These are phyloP conservation scores for Philypnodon macrostomus DNA, from an alignment of 2,797 vertebrate species.

Conservation along the genomic window DNA sequence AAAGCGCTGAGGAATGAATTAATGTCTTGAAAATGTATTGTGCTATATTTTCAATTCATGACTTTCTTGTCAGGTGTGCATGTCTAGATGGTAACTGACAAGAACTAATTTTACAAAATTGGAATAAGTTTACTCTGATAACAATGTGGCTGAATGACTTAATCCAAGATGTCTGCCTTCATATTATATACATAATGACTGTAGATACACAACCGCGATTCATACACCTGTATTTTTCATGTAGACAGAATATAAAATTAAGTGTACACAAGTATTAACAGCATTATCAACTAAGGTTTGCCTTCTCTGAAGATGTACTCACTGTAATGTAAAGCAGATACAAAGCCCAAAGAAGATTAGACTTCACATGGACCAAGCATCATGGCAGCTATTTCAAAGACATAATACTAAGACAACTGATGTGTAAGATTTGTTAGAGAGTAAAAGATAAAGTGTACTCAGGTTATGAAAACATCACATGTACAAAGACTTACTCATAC, in stretches of 20 bases:
- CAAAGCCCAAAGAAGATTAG: not conserved
- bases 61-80: slow-evolving; percentile 17
- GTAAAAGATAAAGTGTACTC: not conserved
- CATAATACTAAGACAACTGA: not conserved
- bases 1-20: slow-evolving; percentile 66
- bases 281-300: no score
- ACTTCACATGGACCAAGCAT: not conserved
- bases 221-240: no score
- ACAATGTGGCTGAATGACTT: no score
- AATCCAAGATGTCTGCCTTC: no score
- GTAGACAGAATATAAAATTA: no score
- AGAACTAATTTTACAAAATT: slow-evolving; percentile 4
- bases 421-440: not conserved
- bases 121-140: not conserved
- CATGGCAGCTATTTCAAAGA: not conserved
- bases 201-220: no score
- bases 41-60: slow-evolving; percentile 28
- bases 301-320: not conserved
- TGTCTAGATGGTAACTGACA: slow-evolving; percentile 5
- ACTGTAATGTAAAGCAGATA: not conserved
- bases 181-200: no score
- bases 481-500: slow-evolving; percentile 1
- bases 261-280: no score
- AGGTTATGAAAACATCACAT: slow-evolving; percentile 2
- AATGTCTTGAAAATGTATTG: slow-evolving; percentile 57